Evolutionary conservation across 35 echinoderm and acorn worm species (phyloP).

Genomic region (Heliocidaris tuberculata): DNA sequence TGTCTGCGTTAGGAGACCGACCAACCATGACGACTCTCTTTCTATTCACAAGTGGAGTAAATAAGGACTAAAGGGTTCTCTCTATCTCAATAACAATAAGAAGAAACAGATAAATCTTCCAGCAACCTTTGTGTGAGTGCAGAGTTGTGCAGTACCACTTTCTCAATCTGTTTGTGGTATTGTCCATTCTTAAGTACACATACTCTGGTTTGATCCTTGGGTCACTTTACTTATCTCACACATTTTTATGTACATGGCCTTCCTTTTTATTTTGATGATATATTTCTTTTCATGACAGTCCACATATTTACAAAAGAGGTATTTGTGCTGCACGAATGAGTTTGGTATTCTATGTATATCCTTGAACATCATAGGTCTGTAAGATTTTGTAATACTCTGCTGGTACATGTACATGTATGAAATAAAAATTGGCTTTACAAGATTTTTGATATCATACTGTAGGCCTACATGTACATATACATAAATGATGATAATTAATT

Average conservation of each 20-base stretch:
- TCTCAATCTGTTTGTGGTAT: neutral
- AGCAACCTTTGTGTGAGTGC: neutral
- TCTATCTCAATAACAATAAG: neutral
- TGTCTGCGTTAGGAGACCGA: neutral
- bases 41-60: conserved; percentile 12
- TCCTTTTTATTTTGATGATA: neutral
- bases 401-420: too few species aligned
- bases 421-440: too few species aligned
- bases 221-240: neutral
- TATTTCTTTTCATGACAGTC: neutral
- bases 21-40: neutral
- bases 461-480: too few species aligned
- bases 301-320: neutral
- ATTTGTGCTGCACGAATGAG: neutral
- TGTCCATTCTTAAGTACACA: conserved; percentile 1
- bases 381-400: too few species aligned
- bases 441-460: too few species aligned
- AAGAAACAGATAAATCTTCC: conserved; percentile 27
- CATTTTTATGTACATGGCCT: neutral
- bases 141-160: neutral
- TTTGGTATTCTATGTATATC: neutral
- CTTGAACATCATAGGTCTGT: too few species aligned
- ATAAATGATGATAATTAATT: too few species aligned
- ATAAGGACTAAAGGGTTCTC: conserved; percentile 28
- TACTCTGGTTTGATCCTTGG: neutral